Evolutionary conservation across 1,140 invertebrate genomes (phyloP), one percentile per base, ranked within the genome.

Genomic region (Anastrepha obliqua): DNA sequence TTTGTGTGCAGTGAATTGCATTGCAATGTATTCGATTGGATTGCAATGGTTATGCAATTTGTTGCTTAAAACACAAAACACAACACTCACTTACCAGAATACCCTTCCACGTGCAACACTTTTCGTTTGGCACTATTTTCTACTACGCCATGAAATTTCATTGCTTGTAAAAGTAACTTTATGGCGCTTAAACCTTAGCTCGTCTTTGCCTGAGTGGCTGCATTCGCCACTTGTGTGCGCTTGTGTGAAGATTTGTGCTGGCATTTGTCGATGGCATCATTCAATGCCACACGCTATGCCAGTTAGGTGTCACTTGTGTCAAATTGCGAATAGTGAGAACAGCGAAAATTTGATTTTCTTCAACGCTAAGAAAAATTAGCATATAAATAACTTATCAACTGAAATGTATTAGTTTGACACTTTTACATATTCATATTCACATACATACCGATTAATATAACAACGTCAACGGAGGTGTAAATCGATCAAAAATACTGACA

Each of bases 31-130:
- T 81, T 55, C 74, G 74, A 81, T 81, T 81, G 39, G 74, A 81
- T 81, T 81, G 47, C 74, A 81, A 81, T 81, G 74, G 51, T 55
- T 81, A n/a, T 81, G 74, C 51, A 81, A 81, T 81, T 81, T 51
- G 74, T 55, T 81, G 74, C 51, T 51, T 51, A n/a, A 51, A 81
- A 81, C n/a, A 17, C 13, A 74, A 17, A 39, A 47, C n/a, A 44
- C 67, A 44, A n/a, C 70, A 47, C 70, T 44, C 70, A 17, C 70
- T 17, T 8, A 47, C 17, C 7, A n/a, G 17, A 13, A 62, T 62
- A n/a, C 15, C 7, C 29, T 7, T 39, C 5, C 47, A 81, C 47
- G 47, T 55, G 74, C 67, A 81, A 55, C 17, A 81, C 17, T 55
- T 42, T 13, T 81, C 74, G 20, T 81, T 81, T 81, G 47, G 74